Evolutionary conservation across 2,888 invertebrate species (phyloP).

Genomic region (Dynastes maya): DNA sequence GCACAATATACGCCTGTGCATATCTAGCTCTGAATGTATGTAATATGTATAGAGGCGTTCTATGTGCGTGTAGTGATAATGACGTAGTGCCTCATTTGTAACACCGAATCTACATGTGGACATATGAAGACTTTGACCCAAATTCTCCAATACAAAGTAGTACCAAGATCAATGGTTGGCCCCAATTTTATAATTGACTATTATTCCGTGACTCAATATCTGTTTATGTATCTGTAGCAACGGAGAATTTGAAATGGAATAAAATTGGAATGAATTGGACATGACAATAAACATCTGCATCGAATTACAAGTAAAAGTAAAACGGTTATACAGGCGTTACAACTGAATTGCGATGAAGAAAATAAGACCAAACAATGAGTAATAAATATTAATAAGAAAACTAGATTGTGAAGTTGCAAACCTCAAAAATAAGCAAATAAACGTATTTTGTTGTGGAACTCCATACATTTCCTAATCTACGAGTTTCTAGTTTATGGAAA

Average conservation of each 20-base stretch:
- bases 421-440: too few species aligned
- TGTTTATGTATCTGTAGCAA: conserved; percentile 4
- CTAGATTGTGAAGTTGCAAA: too few species aligned
- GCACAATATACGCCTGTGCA: background rate
- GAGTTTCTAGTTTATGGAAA: too few species aligned
- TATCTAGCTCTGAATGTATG: background rate
- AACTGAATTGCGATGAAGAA: background rate
- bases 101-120: conserved; percentile 28
- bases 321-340: background rate
- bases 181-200: conserved; percentile 47
- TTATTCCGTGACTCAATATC: conserved; percentile 42
- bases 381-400: too few species aligned
- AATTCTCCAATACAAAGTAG: conserved; percentile 55
- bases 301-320: background rate
- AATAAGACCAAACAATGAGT: too few species aligned
- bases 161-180: conserved; percentile 56
- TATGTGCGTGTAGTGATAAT: background rate
- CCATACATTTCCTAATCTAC: too few species aligned
- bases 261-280: background rate
- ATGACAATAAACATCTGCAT: background rate
- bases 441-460: too few species aligned
- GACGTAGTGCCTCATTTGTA: conserved; percentile 5
- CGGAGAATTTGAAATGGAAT: conserved; percentile 2
- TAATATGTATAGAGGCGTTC: background rate
- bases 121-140: conserved; percentile 57